phyloP scores from a whole-genome alignment of 2,888 invertebrate species.

The Stegana nigrithorax region DNA sequence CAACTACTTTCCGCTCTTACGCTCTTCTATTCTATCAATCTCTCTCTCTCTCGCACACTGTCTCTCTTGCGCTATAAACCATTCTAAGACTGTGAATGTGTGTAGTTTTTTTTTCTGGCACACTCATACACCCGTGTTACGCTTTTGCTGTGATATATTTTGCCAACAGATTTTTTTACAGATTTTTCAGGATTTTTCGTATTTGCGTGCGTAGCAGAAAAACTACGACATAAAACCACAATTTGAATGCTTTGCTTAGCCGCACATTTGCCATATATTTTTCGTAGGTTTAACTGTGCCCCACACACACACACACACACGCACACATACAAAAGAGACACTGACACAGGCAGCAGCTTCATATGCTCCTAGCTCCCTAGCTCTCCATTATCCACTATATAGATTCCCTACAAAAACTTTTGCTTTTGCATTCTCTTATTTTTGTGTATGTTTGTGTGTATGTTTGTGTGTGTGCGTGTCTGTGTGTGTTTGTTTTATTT shows the following conservation, averaged over 20 bases:
- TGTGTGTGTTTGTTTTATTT: constrained; percentile 44
- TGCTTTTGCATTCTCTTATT: constrained; percentile 10
- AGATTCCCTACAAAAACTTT: too few species aligned
- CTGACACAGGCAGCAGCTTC: too few species aligned
- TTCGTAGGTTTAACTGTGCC: constrained; percentile 48
- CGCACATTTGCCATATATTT: constrained; percentile 43
- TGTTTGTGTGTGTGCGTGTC: background rate
- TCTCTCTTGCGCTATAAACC: too few species aligned
- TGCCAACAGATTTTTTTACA: constrained; percentile 39
- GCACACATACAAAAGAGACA: constrained; percentile 16
- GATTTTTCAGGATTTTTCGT: constrained; percentile 21
- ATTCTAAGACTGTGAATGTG: too few species aligned
- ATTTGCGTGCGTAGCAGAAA: background rate
- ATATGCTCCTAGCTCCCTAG: too few species aligned
- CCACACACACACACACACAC: constrained; percentile 13
- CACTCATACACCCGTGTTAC: constrained; percentile 21
- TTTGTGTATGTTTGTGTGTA: background rate
- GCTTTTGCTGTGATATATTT: constrained; percentile 52
- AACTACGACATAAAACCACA: constrained; percentile 43
- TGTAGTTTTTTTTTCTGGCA: constrained; percentile 31
- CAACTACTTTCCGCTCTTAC: constrained; percentile 29
- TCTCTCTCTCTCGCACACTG: background rate
- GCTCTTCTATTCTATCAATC: constrained; percentile 34
- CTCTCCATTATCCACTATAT: too few species aligned
- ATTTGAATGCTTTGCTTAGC: constrained; percentile 51